Base-by-base conservation (phyloP, 2,797 vertebrate species). In the Alcedo quadribrachys region DNA sequence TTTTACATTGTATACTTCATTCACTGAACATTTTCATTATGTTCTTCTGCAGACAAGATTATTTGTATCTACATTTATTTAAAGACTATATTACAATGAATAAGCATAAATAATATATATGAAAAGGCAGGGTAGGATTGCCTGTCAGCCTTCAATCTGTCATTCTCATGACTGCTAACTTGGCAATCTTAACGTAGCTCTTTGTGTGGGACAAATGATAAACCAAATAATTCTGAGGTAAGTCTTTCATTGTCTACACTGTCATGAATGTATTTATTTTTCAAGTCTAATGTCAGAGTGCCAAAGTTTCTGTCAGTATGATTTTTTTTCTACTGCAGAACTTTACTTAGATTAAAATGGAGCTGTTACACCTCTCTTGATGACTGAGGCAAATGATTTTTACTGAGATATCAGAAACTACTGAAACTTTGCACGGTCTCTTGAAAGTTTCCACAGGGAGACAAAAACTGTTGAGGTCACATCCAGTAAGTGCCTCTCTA, bases 61-160 rank as follows among this genome's bases (percentile, higher is more conserved):
- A 68, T 92, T 86, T 82, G 57, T 68, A 80, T 28, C 15, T 21
- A 15, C 79, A 54, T 66, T 87, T 91, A 68, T 66, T 60, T 84
- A 53, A 86, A 75, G 74, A 62, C 43, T 73, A 6, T 48, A 81
- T 79, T 79, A 70, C 35, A 90, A 24, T 66, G 79, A 82, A 80
- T 43, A 91, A 55, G n/a, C 42, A 81, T 48, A 80, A 87, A 54
- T 60, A 85, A 76, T 30, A 17, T 45, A 21, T 40, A 20, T 25
- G 32, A 82, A 82, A 92, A 88, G 55, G n/a, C 55, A 92, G 58
- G 33, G 43, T 27, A 45, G 28, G 53, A 65, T 66, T 75, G 81
- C 57, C 57, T 80, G 78, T 65, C 75, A 90, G 62, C 48, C 71
- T 94, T 94, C 61, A 82, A 40, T 51, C 45, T 90, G 54, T 69